phyloP scores from a whole-genome alignment of 2,888 invertebrate species.

The Cataglyphis rosenhaueri region DNA sequence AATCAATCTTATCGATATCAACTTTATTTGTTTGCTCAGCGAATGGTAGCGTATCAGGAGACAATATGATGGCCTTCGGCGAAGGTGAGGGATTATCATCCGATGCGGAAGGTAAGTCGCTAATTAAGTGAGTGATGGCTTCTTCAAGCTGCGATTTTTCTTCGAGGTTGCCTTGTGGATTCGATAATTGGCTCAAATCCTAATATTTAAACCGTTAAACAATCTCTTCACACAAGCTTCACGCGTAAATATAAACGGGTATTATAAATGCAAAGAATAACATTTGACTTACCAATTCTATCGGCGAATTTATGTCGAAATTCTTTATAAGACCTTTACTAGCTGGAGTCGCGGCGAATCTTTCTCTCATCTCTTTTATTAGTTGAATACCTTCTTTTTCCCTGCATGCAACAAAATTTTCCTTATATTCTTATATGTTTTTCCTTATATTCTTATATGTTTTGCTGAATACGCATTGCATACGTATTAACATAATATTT shows the following conservation, averaged over 20 bases:
- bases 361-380: slow-evolving; percentile 92
- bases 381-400: slow-evolving; percentile 91
- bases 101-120: slow-evolving; percentile 84
- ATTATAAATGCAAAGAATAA: neutral
- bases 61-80: slow-evolving; percentile 81
- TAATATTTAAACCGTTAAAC: slow-evolving; percentile 9
- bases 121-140: slow-evolving; percentile 90
- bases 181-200: neutral
- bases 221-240: neutral
- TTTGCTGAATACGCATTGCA: neutral
- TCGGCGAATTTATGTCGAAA: slow-evolving; percentile 55
- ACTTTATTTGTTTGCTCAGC: slow-evolving; percentile 80
- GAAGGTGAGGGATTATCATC: slow-evolving; percentile 75
- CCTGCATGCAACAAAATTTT: slow-evolving; percentile 79
- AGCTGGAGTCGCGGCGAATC: slow-evolving; percentile 89
- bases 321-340: slow-evolving; percentile 62
- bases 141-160: slow-evolving; percentile 90
- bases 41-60: slow-evolving; percentile 82
- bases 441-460: neutral
- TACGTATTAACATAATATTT: too few species aligned
- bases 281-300: slow-evolving; percentile 67
- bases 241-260: neutral
- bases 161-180: slow-evolving; percentile 87
- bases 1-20: slow-evolving; percentile 76
- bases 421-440: neutral